Evolutionary conservation across 2,797 vertebrate species (phyloP).

Genomic region (Girardinus metallicus): DNA sequence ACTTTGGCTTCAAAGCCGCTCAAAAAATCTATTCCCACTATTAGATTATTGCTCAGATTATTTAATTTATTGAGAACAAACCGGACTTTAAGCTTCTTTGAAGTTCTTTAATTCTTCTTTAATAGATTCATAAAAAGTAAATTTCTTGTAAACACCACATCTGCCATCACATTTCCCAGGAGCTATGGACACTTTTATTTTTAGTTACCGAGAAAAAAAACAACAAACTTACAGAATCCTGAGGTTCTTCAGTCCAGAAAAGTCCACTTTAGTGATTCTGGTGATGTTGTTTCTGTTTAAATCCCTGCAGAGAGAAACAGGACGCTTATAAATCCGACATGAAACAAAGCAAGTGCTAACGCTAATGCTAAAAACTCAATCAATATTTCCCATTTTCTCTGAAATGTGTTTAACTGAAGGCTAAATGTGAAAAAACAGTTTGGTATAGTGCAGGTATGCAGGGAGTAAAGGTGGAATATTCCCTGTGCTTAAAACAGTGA

Average conservation of each 20-base stretch:
- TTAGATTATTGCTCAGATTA: neutral
- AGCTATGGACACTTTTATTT: neutral
- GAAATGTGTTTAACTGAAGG: neutral
- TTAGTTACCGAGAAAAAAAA: neutral
- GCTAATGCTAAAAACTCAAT: neutral
- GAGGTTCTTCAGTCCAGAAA: slow-evolving; percentile 94
- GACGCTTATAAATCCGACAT: neutral
- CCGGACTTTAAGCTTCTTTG: neutral
- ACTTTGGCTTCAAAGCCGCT: neutral
- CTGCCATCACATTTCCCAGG: neutral
- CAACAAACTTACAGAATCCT: slow-evolving; percentile 92
- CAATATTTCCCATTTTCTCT: neutral
- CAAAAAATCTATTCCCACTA: neutral
- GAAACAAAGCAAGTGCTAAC: neutral
- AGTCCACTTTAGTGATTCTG: slow-evolving; percentile 94
- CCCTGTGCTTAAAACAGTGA: neutral
- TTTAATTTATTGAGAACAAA: neutral
- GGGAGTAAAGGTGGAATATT: neutral
- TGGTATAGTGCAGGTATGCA: neutral
- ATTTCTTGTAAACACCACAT: neutral
- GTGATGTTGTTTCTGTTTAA: slow-evolving; percentile 98
- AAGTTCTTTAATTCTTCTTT: neutral
- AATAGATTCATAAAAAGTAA: neutral
- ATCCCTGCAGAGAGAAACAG: slow-evolving; percentile 82
- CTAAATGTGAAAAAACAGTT: neutral